Evolutionary conservation across 2,797 vertebrate genomes (phyloP), one percentile per base, ranked within the genome.

Genomic region (Agapornis canus): DNA sequence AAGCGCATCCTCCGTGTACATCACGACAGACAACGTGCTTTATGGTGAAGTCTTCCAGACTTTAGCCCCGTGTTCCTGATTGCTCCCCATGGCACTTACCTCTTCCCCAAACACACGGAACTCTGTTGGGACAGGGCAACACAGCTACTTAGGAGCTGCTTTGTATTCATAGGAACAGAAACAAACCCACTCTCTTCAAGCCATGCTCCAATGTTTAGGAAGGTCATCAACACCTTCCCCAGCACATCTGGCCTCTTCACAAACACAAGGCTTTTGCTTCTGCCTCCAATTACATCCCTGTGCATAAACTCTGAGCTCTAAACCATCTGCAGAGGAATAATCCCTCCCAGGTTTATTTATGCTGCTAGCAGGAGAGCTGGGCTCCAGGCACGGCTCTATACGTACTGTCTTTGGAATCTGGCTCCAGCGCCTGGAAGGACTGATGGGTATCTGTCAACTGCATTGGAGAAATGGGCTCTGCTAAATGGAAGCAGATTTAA

Each of bases 21-120:
- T 4, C 29, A 37, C 29, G 39, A 29, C 18, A 54, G 42, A 6
- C 31, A 42, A 37, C 0, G 0, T 0, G 2, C 0, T 2, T 11
- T 16, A 10, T 0, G 0, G 29, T 29, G 2, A 65, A 73, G 35
- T 11, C 25, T 29, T 23, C 29, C 10, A 43, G 60, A 9, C 10
- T 15, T 8, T 4, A 19, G 16, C 2, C 7, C 0, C 25, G 2
- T 2, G 4, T 16, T 56, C 68, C 56, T 4, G 8, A 7, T 1
- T 5, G 29, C 17, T 79, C 25, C 48, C 43, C 16, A 0, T 3
- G 6, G 0, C 19, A 9, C 0, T 0, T 13, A 10, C 0, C 31
- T 40, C 57, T 18, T 39, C 10, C 49, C 57, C 29, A 27, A 68
- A n/a, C 29, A 25, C 21, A 1, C 0, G 2, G 31, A 26, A 12